Evolutionary conservation across 2,797 vertebrate species (phyloP).

Genomic region (Gallirallus australis): DNA sequence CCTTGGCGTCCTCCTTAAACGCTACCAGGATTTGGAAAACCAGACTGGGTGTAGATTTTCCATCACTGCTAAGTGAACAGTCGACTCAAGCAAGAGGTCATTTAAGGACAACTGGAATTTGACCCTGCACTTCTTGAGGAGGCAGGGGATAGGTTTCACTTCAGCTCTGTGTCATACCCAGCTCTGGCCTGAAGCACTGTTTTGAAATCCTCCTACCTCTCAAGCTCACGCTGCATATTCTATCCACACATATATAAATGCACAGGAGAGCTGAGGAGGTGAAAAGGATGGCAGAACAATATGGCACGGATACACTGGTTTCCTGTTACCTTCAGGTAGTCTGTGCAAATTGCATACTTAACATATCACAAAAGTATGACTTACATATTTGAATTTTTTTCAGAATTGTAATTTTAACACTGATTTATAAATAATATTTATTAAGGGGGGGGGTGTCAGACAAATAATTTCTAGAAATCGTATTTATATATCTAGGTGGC

Average conservation of each 20-base stretch:
- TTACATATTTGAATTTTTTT: background rate
- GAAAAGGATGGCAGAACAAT: background rate
- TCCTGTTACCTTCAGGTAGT: background rate
- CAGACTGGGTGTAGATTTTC: conserved; percentile 44
- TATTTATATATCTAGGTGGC: background rate
- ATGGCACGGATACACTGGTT: background rate
- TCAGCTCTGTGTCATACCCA: conserved; percentile 18
- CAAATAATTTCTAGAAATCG: background rate
- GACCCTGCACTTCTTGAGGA: conserved; percentile 53
- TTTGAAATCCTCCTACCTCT: conserved; percentile 35
- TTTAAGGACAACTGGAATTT: conserved; percentile 55
- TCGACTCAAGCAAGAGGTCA: conserved; percentile 9
- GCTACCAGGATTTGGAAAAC: conserved; percentile 38
- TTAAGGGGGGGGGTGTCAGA: too few species aligned
- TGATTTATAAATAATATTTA: background rate
- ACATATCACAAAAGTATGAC: background rate
- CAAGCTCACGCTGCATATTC: background rate
- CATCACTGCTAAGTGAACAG: background rate
- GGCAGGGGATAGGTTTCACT: conserved; percentile 28
- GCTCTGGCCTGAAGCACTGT: background rate
- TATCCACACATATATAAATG: background rate
- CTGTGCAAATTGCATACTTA: background rate
- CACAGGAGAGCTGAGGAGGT: background rate
- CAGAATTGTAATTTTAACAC: background rate
- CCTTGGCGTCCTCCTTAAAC: conserved; percentile 27